These are phyloP conservation scores for Probosciger aterrimus DNA, from an alignment of 2,113 vertebrate species.

Conservation along the genomic window DNA sequence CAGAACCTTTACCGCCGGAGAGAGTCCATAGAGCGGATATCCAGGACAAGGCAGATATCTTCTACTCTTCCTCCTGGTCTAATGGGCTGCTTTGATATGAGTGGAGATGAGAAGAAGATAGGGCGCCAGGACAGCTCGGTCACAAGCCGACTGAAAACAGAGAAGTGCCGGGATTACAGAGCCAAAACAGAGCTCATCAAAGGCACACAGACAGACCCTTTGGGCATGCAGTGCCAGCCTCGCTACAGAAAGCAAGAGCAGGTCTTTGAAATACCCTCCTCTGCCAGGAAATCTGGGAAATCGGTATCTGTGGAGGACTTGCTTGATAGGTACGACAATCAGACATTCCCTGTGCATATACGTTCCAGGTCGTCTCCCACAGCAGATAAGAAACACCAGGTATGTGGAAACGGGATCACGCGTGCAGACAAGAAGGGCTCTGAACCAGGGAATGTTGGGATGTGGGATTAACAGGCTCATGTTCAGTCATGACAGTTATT, in stretches of 20 bases:
- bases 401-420: neutral
- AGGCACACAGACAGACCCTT: neutral
- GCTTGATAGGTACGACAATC: conserved; percentile 74
- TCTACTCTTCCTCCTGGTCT: conserved; percentile 65
- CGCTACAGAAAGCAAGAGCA: conserved; percentile 32
- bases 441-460: neutral
- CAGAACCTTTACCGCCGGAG: conserved; percentile 43
- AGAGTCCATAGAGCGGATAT: conserved; percentile 52
- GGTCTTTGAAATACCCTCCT: conserved; percentile 41
- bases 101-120: conserved; percentile 43
- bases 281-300: conserved; percentile 69
- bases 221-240: neutral
- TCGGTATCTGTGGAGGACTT: conserved; percentile 88
- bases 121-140: conserved; percentile 34
- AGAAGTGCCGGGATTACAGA: conserved; percentile 35
- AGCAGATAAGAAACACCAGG: conserved; percentile 76
- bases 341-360: conserved; percentile 67
- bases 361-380: conserved; percentile 87
- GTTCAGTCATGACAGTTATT: neutral
- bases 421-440: fast-evolving
- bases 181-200: conserved; percentile 48
- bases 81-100: conserved; percentile 48
- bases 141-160: neutral
- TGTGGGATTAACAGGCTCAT: fast-evolving
- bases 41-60: conserved; percentile 21